Evolutionary conservation across 2,888 invertebrate species (phyloP).

Genomic region (Mantis religiosa): DNA sequence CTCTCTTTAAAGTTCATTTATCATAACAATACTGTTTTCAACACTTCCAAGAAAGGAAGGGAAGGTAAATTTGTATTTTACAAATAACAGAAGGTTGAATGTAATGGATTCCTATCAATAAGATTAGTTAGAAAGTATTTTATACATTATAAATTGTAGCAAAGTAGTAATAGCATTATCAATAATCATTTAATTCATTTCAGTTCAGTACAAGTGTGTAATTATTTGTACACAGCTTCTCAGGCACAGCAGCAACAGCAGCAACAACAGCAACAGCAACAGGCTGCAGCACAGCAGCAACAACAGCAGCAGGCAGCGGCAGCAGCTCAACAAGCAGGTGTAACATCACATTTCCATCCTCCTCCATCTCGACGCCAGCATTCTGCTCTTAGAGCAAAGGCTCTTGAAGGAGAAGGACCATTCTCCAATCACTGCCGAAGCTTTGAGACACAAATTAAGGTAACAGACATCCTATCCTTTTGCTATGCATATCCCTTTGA

Average conservation of each 20-base stretch:
- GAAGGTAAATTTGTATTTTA: too few species aligned
- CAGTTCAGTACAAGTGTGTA: too few species aligned
- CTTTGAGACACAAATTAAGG: constrained; percentile 40
- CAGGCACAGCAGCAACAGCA: constrained; percentile 24
- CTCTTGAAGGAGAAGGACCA: constrained; percentile 52
- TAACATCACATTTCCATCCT: constrained; percentile 29
- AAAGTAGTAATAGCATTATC: too few species aligned
- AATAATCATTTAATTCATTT: too few species aligned
- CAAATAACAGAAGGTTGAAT: too few species aligned
- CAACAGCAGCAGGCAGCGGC: background rate
- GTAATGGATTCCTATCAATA: too few species aligned
- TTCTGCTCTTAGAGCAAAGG: constrained; percentile 40
- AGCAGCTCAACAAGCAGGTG: background rate
- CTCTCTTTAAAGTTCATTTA: too few species aligned
- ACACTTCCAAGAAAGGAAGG: too few species aligned
- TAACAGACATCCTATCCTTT: constrained; percentile 8
- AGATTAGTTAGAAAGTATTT: too few species aligned
- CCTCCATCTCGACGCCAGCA: constrained; percentile 37
- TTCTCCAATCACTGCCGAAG: constrained; percentile 59
- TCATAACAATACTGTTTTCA: too few species aligned
- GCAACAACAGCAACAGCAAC: constrained; percentile 31
- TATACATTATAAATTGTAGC: too few species aligned
- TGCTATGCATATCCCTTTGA: too few species aligned
- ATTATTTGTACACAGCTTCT: background rate
- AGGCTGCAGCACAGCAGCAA: constrained; percentile 26